Conservation (phyloP, 2,113 vertebrate genomes). For the Thunnus thynnus region DNA sequence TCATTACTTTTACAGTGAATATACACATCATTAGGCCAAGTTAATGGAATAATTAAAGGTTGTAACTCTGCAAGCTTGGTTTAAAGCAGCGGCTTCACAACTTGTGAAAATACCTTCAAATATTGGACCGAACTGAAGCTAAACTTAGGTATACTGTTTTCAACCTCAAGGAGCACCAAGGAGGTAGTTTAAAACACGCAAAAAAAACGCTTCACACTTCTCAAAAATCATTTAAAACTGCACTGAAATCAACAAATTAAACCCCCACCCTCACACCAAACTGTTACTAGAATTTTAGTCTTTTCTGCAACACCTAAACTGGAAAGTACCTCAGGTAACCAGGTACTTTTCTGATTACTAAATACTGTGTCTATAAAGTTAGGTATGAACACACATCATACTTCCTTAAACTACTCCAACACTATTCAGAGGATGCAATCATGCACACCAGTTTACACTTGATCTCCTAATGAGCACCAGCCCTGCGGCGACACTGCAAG, state of each 20-base stretch:
- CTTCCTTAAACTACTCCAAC: neutral
- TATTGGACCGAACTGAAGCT: conserved; percentile 9
- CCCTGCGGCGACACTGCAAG: neutral
- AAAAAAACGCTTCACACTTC: neutral
- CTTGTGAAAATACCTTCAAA: neutral
- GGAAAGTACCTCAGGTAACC: neutral
- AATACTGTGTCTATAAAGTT: too few species aligned
- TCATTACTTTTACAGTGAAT: conserved; percentile 51
- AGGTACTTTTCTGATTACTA: too few species aligned
- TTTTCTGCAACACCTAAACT: neutral
- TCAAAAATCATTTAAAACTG: neutral
- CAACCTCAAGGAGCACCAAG: neutral
- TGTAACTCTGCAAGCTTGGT: conserved; percentile 29
- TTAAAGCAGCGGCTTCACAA: conserved; percentile 5
- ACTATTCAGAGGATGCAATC: conserved; percentile 23
- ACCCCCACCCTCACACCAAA: neutral
- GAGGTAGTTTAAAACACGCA: neutral
- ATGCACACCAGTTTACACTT: conserved; percentile 19
- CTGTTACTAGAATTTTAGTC: neutral
- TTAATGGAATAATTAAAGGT: conserved; percentile 45
- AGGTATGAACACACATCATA: too few species aligned
- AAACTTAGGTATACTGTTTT: neutral
- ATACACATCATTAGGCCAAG: conserved; percentile 43
- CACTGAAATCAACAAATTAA: neutral
- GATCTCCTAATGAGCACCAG: conserved; percentile 10